A percentile compares a stretch with the other conserved stretches of the same genome.
These are phyloP conservation scores for Misgurnus anguillicaudatus DNA, from an alignment of 2,113 vertebrate species.

Conservation along the genomic window DNA sequence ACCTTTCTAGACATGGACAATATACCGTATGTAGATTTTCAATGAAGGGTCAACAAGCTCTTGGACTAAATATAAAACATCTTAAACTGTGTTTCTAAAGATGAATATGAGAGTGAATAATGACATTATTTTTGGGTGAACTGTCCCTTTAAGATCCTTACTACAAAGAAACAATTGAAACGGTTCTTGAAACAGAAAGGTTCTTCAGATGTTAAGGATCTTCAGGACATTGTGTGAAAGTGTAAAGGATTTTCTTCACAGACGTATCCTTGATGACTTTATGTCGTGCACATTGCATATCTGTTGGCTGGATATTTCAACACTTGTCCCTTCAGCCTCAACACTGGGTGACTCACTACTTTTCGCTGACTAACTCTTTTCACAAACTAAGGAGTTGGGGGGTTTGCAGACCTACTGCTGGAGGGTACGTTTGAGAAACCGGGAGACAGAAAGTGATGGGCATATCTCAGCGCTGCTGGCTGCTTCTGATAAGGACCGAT, in stretches of 20 bases:
- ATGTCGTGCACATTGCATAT: neutral
- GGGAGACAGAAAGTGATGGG: conserved; percentile 28
- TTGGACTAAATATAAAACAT: too few species aligned
- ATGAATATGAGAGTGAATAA: too few species aligned
- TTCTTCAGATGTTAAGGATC: too few species aligned
- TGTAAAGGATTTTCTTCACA: neutral
- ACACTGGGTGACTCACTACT: conserved; percentile 54
- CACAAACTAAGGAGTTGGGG: neutral
- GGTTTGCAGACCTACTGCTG: conserved; percentile 17
- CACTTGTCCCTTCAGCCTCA: conserved; percentile 55
- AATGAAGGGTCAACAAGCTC: too few species aligned
- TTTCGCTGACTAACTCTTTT: conserved; percentile 57
- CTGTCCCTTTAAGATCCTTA: too few species aligned
- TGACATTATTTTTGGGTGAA: too few species aligned
- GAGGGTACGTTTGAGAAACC: conserved; percentile 12
- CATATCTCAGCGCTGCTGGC: conserved; percentile 47
- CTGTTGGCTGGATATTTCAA: conserved; percentile 27
- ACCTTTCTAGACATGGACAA: too few species aligned
- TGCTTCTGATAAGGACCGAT: conserved; percentile 60
- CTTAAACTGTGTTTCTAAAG: too few species aligned
- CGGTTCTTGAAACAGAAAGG: too few species aligned
- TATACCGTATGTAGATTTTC: too few species aligned
- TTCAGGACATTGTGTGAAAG: too few species aligned
- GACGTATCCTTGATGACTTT: neutral
- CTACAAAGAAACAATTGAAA: too few species aligned